A percentile compares a stretch with the other conserved stretches of the same genome.
Evolutionary conservation across 2,797 vertebrate genomes (phyloP).

Genomic region (Alcedo quadribrachys): DNA sequence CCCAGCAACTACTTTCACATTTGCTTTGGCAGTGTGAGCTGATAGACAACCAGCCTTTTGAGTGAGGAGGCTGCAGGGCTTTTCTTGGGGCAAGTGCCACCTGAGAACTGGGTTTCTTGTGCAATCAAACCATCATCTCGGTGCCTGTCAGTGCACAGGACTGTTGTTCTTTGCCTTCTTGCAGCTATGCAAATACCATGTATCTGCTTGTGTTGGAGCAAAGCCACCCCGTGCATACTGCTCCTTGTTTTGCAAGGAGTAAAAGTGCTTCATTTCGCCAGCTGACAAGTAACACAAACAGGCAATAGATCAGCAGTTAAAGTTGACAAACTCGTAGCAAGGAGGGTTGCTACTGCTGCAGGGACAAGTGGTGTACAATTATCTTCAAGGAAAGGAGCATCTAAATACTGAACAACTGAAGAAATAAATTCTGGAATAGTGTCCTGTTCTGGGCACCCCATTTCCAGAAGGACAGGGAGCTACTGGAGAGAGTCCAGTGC

Average conservation of each 20-base stretch:
- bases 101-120: neutral
- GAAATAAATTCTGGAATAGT: neutral
- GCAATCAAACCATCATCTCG: neutral
- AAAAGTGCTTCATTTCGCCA: neutral
- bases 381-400: neutral
- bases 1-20: neutral
- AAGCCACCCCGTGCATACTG: neutral
- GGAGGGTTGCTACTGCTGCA: neutral
- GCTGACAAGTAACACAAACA: neutral
- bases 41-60: neutral
- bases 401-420: neutral
- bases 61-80: conserved; percentile 9
- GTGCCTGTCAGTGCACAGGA: neutral
- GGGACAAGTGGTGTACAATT: neutral
- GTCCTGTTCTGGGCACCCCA: too few relatives aligned
- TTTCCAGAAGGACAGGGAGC: too few relatives aligned
- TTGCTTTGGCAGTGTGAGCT: neutral
- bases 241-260: neutral
- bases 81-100: neutral
- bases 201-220: neutral
- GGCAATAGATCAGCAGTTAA: neutral
- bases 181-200: neutral
- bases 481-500: too few relatives aligned
- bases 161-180: neutral
- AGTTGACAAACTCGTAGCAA: neutral